These are phyloP conservation scores for Pseudoips prasinana DNA, from an alignment of 2,888 invertebrate species.

Conservation along the genomic window DNA sequence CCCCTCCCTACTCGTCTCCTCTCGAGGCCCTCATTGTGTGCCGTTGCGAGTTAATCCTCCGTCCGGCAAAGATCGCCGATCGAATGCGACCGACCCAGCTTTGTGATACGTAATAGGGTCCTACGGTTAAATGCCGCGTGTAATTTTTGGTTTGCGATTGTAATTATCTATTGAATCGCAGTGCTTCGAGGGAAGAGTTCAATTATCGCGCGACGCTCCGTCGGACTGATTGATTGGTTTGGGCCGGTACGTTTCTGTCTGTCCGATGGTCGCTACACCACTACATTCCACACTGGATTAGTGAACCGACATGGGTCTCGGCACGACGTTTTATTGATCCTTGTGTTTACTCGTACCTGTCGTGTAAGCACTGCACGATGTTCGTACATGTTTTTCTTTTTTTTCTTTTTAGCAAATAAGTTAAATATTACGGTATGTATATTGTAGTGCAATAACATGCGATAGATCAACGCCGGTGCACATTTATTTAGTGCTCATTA, in stretches of 20 bases:
- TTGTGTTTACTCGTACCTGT: no score
- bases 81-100: slow-evolving; percentile 70
- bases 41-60: slow-evolving; percentile 72
- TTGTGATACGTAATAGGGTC: slow-evolving; percentile 74
- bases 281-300: slow-evolving; percentile 59
- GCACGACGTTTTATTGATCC: slow-evolving; percentile 34
- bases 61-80: slow-evolving; percentile 73
- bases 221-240: slow-evolving; percentile 75
- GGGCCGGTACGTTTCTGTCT: slow-evolving; percentile 61
- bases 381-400: no score
- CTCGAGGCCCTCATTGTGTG: slow-evolving; percentile 70
- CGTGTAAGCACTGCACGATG: no score
- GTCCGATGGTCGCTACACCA: slow-evolving; percentile 57
- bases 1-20: slow-evolving; percentile 66
- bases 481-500: no score
- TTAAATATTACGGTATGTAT: no score
- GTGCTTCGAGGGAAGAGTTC: slow-evolving; percentile 72
- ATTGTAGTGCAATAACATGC: no score
- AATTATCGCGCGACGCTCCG: slow-evolving; percentile 72
- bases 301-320: slow-evolving; percentile 48
- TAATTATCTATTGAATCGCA: slow-evolving; percentile 76
- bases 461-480: no score
- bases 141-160: slow-evolving; percentile 80
- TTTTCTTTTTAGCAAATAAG: no score
- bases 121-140: slow-evolving; percentile 73